Evolutionary conservation across 2,113 vertebrate genomes (phyloP), one percentile per base, ranked within the genome.

Genomic region (Strigops habroptila): DNA sequence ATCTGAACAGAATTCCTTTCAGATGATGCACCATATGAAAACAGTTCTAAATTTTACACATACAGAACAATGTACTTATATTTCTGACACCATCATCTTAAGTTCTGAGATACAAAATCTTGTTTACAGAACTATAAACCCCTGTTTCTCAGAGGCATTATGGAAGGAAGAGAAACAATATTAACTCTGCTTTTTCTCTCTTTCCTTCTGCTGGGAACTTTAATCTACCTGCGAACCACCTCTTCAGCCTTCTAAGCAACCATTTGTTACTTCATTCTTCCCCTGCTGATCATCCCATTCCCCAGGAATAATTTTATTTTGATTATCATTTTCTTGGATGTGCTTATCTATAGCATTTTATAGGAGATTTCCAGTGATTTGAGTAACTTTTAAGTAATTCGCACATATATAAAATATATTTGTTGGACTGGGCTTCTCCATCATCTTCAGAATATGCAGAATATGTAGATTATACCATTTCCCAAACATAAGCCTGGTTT

Each of bases 241-340:
- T 68, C 68, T 87, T 52, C 81, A 87, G 67, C 90, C 55, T 93
- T 63, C 62, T 48, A 95, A 92, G 88, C 87, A 97, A 68, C 64
- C 27, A 79, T 85, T 90, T 51, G 59, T 94, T 95, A 84, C 44
- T 60, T 90, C 88, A 95, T 93, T 91, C 37, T 91, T 84, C 46
- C 88, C 64, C 82, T 95, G 59, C 59, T 93, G 64, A 91, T 57
- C 64, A 87, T 46, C 74, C 51, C 73, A 59, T 55, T 85, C 73
- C 44, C 81, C 81, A 69, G 78, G 46, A 89, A 52, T 85, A 86
- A 85, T 89, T 95, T 88, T 27, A 28, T 60, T 80, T 82, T 86
- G 27, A 57, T 88, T 87, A 60, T 35, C 10, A 51, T 90, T 91
- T 93, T 89, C 76, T 35, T 76, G 78, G 30, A 17, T 70, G 12